Base-by-base conservation (phyloP, 2,888 invertebrate genomes). In the Lepidocyrtoides sp. region DNA sequence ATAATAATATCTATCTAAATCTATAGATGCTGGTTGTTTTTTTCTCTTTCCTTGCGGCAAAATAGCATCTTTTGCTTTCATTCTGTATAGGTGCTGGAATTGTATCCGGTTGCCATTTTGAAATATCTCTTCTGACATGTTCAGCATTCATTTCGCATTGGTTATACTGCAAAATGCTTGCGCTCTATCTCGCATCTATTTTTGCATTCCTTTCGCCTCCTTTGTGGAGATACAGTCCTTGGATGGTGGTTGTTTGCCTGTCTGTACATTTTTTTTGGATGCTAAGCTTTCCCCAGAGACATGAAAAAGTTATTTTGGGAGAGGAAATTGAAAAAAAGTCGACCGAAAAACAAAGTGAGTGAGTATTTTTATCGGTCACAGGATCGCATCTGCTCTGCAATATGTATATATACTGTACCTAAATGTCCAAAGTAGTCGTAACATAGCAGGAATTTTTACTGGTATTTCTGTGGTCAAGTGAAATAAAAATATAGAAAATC, bases 201-300 rank as follows among this genome's bases (percentile, higher is more conserved):
- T 57, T 1, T 20, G 12, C 4, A 29, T 29, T 29, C 23, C 69
- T 69, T 20, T 36, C 17, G n/a, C 20, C 1, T 26, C n/a, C 29
- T n/a, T 63, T 26, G 29, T 36, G 69, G 17, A 29, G 2, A 63
- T 63, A n/a, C 29, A 3, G 66, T 29, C n/a, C 0, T 75, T 26
- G 26, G 29, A n/a, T 66, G 29, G 66, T 26, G 36, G 36, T 36
- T 2, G 36, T 36, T n/a, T 2, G 1, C 2, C 10, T 17, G n/a
- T n/a, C n/a, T 20, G 44, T 12, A 44, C 20, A 44, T 75, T 14
- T 75, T 48, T 66, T 48, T 75, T 44, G 8, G 23, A 32, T 26
- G 3, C 26, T 75, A 75, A 69, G 32, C 72, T 85, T 72, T 85
- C 85, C 69, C 85, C 41, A 72, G 85, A 85, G 85, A 85, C 57